phyloP scores from a whole-genome alignment of 2,113 vertebrate genomes.

The Leucoraja erinaceus region DNA sequence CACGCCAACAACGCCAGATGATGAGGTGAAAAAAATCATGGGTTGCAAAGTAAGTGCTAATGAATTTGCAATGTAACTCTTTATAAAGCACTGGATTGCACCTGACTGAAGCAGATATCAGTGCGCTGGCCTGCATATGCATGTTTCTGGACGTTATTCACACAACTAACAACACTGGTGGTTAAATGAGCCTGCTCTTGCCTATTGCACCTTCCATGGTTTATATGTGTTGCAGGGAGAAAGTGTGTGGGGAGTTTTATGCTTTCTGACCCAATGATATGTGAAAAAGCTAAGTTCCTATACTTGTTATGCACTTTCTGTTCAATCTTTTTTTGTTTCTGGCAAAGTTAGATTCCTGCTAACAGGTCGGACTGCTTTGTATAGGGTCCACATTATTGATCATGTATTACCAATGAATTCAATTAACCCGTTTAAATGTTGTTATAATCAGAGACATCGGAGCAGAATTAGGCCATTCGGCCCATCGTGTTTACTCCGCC shows the following conservation, averaged over 20 bases:
- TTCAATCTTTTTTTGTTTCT: not conserved
- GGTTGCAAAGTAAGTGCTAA: slow-evolving; percentile 65
- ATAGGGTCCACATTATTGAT: not conserved
- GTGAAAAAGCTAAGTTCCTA: not conserved
- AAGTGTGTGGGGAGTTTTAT: not conserved
- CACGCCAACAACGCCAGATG: slow-evolving; percentile 70
- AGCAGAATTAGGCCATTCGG: too few relatives aligned
- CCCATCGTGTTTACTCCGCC: too few relatives aligned
- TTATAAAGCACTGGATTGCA: not conserved
- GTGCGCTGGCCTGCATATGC: too few relatives aligned
- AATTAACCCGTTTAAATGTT: not conserved
- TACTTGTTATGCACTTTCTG: not conserved
- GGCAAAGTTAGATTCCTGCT: not conserved
- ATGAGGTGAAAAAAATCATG: slow-evolving; percentile 79
- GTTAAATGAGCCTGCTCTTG: not conserved
- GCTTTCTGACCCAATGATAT: not conserved
- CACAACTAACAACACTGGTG: not conserved
- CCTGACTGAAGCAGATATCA: too few relatives aligned
- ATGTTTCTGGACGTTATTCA: not conserved
- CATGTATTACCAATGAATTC: not conserved
- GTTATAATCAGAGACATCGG: not conserved
- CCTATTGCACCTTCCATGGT: not conserved
- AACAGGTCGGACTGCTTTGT: not conserved
- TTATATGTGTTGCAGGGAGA: not conserved
- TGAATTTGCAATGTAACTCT: not conserved